Evolutionary conservation across 2,113 vertebrate species (phyloP).

Genomic region (Sander vitreus): DNA sequence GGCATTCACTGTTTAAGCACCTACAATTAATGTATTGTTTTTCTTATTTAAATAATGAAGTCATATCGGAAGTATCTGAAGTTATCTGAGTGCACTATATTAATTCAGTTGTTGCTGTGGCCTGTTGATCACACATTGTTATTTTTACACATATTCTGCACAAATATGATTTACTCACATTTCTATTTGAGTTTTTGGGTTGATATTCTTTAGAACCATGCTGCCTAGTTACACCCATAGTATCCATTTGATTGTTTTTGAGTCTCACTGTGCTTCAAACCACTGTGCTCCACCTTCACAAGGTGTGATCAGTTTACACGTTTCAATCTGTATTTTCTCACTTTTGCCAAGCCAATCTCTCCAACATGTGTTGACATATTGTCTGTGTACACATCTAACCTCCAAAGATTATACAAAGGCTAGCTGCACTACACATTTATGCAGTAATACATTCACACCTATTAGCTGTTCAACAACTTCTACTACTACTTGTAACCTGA

Average conservation of each 20-base stretch:
- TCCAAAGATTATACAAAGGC: background rate
- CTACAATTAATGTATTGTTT: background rate
- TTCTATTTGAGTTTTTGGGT: background rate
- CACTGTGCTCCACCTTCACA: background rate
- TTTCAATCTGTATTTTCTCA: background rate
- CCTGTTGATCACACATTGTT: background rate
- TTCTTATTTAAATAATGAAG: background rate
- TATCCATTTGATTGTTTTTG: background rate
- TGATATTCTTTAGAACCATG: background rate
- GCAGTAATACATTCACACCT: background rate
- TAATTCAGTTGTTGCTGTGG: background rate
- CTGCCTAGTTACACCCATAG: background rate
- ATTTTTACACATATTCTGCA: background rate
- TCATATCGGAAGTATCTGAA: too few relatives aligned
- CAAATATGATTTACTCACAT: background rate
- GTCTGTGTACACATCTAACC: background rate
- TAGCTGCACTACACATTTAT: background rate
- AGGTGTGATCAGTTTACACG: conserved; percentile 19
- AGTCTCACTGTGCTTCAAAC: background rate
- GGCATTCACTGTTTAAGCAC: background rate
- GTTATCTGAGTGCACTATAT: background rate
- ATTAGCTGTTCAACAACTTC: background rate
- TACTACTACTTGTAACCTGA: background rate
- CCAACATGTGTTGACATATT: background rate
- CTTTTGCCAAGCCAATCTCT: background rate